A percentile compares a stretch with the other conserved stretches of the same genome.
These are phyloP conservation scores for Megalurothrips usitatus DNA, from an alignment of 2,888 invertebrate genomes.

Conservation along the genomic window DNA sequence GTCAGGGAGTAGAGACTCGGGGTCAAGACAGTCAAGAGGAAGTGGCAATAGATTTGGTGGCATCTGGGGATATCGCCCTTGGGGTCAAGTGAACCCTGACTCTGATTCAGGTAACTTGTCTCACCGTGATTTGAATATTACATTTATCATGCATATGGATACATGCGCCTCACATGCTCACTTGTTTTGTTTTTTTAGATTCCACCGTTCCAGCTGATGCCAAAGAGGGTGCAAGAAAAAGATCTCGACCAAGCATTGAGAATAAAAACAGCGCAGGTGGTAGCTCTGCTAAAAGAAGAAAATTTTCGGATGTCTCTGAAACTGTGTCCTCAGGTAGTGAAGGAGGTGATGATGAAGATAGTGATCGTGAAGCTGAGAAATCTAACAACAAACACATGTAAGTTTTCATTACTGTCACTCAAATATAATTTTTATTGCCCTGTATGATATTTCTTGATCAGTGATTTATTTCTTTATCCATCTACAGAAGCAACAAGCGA, in stretches of 20 bases:
- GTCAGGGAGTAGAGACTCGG: slow-evolving; percentile 32
- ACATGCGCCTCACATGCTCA: neutral
- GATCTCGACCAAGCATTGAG: neutral
- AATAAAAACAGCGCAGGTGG: slow-evolving; percentile 25
- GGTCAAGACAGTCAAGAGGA: slow-evolving; percentile 31
- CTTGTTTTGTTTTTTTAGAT: neutral
- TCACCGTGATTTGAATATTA: neutral
- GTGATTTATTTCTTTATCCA: neutral
- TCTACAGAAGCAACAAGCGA: slow-evolving; percentile 36
- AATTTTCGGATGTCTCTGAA: slow-evolving; percentile 36
- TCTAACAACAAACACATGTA: slow-evolving; percentile 27
- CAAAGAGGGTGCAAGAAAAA: neutral
- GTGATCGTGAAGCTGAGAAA: slow-evolving; percentile 5
- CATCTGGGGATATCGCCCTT: slow-evolving; percentile 30
- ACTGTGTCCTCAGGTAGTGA: slow-evolving; percentile 32
- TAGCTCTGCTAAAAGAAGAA: slow-evolving; percentile 31
- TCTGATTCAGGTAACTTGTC: slow-evolving; percentile 33
- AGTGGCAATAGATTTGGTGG: slow-evolving; percentile 3
- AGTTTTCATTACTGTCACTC: neutral
- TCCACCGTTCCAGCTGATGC: slow-evolving; percentile 1
- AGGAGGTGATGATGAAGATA: slow-evolving; percentile 29
- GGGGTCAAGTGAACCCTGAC: slow-evolving; percentile 30
- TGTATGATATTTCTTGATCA: neutral
- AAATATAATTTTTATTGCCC: neutral
- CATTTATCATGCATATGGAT: neutral